Base-by-base conservation (phyloP, 2,797 vertebrate genomes). In the Pteropus rufus region DNA sequence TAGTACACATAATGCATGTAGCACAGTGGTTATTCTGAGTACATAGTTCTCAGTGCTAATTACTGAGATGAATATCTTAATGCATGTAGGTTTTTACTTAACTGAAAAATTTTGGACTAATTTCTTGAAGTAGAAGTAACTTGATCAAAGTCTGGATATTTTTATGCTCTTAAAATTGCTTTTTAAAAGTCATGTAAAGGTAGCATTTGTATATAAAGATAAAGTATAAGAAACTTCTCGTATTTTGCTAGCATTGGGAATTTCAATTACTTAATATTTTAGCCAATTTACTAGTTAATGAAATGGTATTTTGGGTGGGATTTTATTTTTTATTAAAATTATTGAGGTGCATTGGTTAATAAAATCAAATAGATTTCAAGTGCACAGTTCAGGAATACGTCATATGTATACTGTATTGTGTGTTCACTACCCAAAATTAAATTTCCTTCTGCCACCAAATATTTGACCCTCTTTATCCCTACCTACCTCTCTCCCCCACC, bases 1-100 rank as follows among this genome's bases (percentile, higher is more conserved):
- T 67, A 84, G 29, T 76, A 58, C 2, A 60, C 41, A 52, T 86
- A 81, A 75, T 93, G 36, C 31, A 75, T 89, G 15, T 36, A 73
- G 31, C n/a, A 26, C 23, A 80, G 65, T 64, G 41, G 44, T 83
- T 95, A 64, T 83, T 91, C 52, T 41, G 79, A 80, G 31, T 72
- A 83, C 21, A 62, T 54, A 82, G 65, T 89, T 95, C 62, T 95
- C 26, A 83, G 39, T 92, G 49, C 84, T 89, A 81, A 85, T 89
- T 56, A 65, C 11, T 88, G 41, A 7, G 69, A 88, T 80, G 76
- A 73, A 26, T 75, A 76, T 73, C 39, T 54, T 89, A 93, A 80
- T 64, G 41, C 26, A 70, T 80, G n/a, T 29, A 89, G 65, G 26
- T 75, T 89, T 94, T 89, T 69, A 73, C 52, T 93, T 44, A 86